Conservation (phyloP, 2,888 invertebrate genomes). For the Ophion ventricosus region DNA sequence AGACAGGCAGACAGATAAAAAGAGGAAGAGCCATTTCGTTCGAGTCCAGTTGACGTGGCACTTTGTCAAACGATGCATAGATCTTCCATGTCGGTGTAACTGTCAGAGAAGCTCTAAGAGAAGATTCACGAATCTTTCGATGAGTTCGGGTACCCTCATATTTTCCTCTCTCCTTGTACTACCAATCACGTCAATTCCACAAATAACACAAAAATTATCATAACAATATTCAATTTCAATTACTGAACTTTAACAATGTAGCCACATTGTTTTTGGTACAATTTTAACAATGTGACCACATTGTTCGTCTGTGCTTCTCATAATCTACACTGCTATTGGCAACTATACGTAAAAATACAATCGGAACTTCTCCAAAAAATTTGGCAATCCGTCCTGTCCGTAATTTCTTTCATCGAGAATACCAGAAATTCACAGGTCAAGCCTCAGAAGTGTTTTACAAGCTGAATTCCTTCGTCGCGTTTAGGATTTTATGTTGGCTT, state of each 20-base stretch:
- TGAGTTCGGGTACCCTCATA: background rate
- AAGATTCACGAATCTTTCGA: background rate
- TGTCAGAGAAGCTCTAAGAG: conserved; percentile 34
- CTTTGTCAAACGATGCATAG: conserved; percentile 16
- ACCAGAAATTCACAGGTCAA: background rate
- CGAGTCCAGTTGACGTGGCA: conserved; percentile 21
- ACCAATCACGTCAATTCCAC: background rate
- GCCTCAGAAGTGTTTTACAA: background rate
- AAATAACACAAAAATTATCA: background rate
- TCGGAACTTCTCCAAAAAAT: background rate
- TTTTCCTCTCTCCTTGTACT: background rate
- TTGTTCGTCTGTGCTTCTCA: no score
- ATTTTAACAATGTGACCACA: no score
- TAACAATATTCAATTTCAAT: background rate
- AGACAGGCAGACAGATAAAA: conserved; percentile 34
- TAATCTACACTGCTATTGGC: no score
- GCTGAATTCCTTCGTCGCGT: background rate
- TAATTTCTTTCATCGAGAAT: background rate
- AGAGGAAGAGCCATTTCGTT: conserved; percentile 17
- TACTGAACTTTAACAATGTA: background rate
- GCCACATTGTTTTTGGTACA: background rate
- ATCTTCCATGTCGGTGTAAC: conserved; percentile 42
- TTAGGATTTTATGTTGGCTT: background rate
- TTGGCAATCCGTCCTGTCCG: background rate
- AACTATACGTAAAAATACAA: background rate